Percentiles rank a stretch among this genome's conserved stretches.
phyloP scores from a whole-genome alignment of 2,797 vertebrate genomes.

The Tenualosa ilisha region DNA sequence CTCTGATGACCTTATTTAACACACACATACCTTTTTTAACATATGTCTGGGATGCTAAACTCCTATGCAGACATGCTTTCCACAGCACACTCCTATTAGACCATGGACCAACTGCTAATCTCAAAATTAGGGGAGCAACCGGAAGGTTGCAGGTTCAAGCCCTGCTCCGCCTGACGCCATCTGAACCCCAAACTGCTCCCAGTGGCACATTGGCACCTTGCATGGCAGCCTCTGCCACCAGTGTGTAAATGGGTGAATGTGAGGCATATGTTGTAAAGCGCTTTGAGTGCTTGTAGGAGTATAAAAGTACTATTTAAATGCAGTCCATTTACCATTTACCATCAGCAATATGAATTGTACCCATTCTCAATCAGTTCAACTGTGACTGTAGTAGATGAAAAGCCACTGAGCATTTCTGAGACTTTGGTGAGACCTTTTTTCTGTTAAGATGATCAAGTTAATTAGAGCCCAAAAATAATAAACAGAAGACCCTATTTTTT shows the following conservation, averaged over 20 bases:
- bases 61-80: not conserved
- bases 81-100: not conserved
- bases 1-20: not conserved
- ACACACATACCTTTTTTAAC: not conserved
- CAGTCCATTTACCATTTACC: not conserved
- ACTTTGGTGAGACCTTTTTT: not conserved
- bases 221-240: too few relatives aligned
- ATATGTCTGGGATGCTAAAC: not conserved
- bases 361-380: not conserved
- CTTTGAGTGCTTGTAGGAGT: too few relatives aligned
- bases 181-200: too few relatives aligned
- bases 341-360: not conserved
- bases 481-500: not conserved
- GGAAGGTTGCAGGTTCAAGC: too few relatives aligned
- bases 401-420: not conserved
- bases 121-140: not conserved
- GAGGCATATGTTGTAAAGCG: too few relatives aligned
- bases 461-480: not conserved
- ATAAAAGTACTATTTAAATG: not conserved
- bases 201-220: too few relatives aligned
- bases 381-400: not conserved
- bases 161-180: too few relatives aligned
- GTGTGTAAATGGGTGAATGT: too few relatives aligned
- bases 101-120: not conserved
- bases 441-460: not conserved